Conservation (phyloP, 1,140 invertebrate genomes). For the Globodera rostochiensis region DNA sequence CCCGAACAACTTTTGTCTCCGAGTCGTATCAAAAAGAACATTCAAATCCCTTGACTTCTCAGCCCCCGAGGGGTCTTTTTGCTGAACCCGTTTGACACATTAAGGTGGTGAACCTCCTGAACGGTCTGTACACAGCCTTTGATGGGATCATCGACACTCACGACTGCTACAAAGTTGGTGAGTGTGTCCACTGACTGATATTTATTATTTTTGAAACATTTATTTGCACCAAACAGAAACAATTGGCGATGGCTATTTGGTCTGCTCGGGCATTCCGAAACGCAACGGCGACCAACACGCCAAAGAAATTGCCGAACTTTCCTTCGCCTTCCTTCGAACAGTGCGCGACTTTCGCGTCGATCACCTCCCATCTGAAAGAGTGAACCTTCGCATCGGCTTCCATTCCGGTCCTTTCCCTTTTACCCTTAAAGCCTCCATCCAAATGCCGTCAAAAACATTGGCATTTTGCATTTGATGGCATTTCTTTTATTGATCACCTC, state of each 20-base stretch:
- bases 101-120: conserved; percentile 89
- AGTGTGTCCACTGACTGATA: not conserved
- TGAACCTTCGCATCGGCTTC: conserved; percentile 78
- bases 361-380: conserved; percentile 40
- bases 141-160: conserved; percentile 84
- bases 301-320: conserved; percentile 77
- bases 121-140: conserved; percentile 91
- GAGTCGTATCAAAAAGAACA: too few species aligned
- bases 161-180: conserved; percentile 77
- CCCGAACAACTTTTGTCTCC: too few species aligned
- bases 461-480: not conserved
- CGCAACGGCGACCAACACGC: conserved; percentile 86
- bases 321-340: conserved; percentile 38
- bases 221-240: conserved; percentile 74
- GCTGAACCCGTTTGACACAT: conserved; percentile 12
- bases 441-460: not conserved
- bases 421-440: too few species aligned
- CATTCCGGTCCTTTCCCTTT: conserved; percentile 75
- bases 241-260: conserved; percentile 93
- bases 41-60: too few species aligned
- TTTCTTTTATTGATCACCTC: conserved; percentile 16
- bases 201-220: not conserved
- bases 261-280: conserved; percentile 75
- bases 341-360: conserved; percentile 34
- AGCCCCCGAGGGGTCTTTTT: too few species aligned